Evolutionary conservation across 2,797 vertebrate genomes (phyloP), one percentile per base, ranked within the genome.

Genomic region (Acrossocheilus fasciatus): DNA sequence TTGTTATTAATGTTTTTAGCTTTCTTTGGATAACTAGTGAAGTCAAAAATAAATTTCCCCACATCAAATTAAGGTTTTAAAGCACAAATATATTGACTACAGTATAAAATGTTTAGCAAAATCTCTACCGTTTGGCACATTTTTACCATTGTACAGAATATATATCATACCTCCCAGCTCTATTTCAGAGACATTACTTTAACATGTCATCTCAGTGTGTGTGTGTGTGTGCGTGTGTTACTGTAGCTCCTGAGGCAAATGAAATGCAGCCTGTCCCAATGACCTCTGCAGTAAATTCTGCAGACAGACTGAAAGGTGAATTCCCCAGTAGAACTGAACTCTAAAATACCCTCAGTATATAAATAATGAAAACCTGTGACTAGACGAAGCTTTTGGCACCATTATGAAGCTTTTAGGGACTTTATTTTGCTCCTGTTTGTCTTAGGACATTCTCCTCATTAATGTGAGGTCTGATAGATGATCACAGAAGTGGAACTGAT

Each of bases 271-370:
- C 80, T 81, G 83, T 83, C 70, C 76, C 47, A 68, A 47, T 88
- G 88, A 86, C 89, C 83, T 87, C 81, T 88, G 82, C 87, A 87
- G 82, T 88, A 90, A 86, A 88, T 86, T 62, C 45, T 34, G 41
- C 41, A 76, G 82, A 79, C 81, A 78, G 18, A 72, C 76, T 80
- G 47, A 79, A 83, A 5, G 23, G 34, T 52, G 84, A 54, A 84
- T 84, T 84, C 20, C 54, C 76, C 76, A 43, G 54, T 41, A 78
- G 23, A 78, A 26, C 76, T 77, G 82, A 77, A 68, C 70, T 81
- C 83, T 84, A 66, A 77, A 59, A 81, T 87, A 76, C 69, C 59
- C 75, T 39, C 17, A 83, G 52, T 86, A 66, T 66, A 86, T 86
- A 83, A 89, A 89, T 88, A 76, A 62, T 70, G 34, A 64, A 85